A percentile compares a stretch with the other conserved stretches of the same genome.
These are phyloP conservation scores for Caenorhabditis doughertyi DNA, from an alignment of 2,888 invertebrate genomes.

Conservation along the genomic window DNA sequence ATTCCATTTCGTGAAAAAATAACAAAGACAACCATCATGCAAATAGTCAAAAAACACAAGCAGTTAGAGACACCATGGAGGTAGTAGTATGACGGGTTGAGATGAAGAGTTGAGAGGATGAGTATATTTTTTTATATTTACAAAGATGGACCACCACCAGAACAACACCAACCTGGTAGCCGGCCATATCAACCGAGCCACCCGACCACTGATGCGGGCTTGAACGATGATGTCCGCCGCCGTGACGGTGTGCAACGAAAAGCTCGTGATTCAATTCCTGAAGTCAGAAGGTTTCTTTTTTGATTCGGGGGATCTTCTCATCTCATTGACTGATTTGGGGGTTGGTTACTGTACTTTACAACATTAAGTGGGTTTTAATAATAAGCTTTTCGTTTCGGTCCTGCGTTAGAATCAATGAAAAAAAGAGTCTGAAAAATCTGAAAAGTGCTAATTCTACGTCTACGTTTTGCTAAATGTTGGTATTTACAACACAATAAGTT, in stretches of 20 bases:
- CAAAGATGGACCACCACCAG: slow-evolving; percentile 47
- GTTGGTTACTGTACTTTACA: background rate
- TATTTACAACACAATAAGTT: slow-evolving; percentile 21
- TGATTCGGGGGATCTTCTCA: too few species aligned
- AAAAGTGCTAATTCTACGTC: slow-evolving; percentile 5
- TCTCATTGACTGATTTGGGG: background rate
- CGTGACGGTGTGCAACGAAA: slow-evolving; percentile 69
- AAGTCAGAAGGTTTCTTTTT: slow-evolving; percentile 3
- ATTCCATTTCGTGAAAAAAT: background rate
- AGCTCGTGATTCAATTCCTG: slow-evolving; percentile 74
- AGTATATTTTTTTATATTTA: too few species aligned
- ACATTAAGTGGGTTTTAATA: too few species aligned
- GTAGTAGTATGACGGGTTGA: background rate
- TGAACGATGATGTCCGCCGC: slow-evolving; percentile 40
- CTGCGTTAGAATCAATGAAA: too few species aligned
- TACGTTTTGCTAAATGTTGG: background rate
- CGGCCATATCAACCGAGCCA: slow-evolving; percentile 55
- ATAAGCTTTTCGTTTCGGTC: too few species aligned
- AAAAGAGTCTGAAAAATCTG: slow-evolving; percentile 28
- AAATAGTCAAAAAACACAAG: slow-evolving; percentile 4
- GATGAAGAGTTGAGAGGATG: slow-evolving; percentile 17
- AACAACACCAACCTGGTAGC: slow-evolving; percentile 62
- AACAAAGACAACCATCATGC: slow-evolving; percentile 8
- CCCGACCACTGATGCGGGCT: slow-evolving; percentile 59
- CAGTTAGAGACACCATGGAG: slow-evolving; percentile 8